Conservation (phyloP, 2,113 vertebrate genomes). For the Anguilla japonica region DNA sequence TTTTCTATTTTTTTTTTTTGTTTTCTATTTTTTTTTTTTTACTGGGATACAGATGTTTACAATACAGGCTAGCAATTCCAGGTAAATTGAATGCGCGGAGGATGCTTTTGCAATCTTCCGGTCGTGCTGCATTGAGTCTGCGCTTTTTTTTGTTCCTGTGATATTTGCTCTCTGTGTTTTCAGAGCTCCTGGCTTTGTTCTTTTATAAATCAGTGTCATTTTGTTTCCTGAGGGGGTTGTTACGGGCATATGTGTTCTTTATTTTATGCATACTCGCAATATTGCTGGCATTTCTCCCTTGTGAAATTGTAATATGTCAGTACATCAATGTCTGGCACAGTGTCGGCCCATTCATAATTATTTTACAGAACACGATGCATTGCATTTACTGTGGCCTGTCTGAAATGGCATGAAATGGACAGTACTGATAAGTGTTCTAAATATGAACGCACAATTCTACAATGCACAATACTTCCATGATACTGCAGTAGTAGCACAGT, state of each 20-base stretch:
- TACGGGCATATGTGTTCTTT: not conserved
- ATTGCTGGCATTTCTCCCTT: not conserved
- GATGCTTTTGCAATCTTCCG: not conserved
- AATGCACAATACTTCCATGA: too few species aligned
- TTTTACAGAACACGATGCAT: not conserved
- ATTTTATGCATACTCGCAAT: too few species aligned
- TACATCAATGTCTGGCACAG: not conserved
- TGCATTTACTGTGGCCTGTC: too few species aligned
- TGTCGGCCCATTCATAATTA: not conserved
- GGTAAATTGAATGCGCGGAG: not conserved
- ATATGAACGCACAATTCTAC: too few species aligned
- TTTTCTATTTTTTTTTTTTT: not conserved
- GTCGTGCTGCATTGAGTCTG: not conserved
- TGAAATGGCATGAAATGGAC: too few species aligned
- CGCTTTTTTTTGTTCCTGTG: too few species aligned
- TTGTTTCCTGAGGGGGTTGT: not conserved
- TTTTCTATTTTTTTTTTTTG: not conserved
- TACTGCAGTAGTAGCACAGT: too few species aligned
- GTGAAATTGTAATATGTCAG: not conserved
- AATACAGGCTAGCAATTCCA: not conserved
- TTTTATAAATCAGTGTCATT: not conserved
- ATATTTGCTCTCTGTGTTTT: too few species aligned
- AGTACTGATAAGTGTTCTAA: too few species aligned
- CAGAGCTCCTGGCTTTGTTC: not conserved
- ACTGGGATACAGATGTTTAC: not conserved